A percentile compares a stretch with the other conserved stretches of the same genome.
These are phyloP conservation scores for Gallinago nigripennis DNA, from an alignment of 2,797 vertebrate genomes.

Conservation along the genomic window DNA sequence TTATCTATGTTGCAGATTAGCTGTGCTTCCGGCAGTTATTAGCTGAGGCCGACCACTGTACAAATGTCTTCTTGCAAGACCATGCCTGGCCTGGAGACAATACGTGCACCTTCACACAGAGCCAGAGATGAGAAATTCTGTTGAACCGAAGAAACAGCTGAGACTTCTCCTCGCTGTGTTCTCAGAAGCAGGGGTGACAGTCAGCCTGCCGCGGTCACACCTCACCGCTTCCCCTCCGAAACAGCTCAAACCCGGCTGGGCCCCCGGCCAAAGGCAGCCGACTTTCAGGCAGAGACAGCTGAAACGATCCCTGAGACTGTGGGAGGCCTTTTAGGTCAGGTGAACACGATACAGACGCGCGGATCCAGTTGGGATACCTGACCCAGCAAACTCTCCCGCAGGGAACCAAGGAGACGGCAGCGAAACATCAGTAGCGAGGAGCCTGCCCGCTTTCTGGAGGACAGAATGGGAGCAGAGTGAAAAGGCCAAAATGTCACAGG, in stretches of 20 bases:
- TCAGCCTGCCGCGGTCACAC: not conserved
- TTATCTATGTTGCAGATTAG: not conserved
- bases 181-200: not conserved
- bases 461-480: not conserved
- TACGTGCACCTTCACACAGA: not conserved
- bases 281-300: not conserved
- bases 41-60: not conserved
- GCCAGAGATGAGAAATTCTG: not conserved
- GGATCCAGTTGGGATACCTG: not conserved
- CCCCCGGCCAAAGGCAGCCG: not conserved
- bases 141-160: not conserved
- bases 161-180: not conserved
- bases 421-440: not conserved
- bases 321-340: slow-evolving; percentile 33
- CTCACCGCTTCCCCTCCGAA: not conserved
- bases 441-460: not conserved
- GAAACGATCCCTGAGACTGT: slow-evolving; percentile 10
- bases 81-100: not conserved
- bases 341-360: not conserved
- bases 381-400: not conserved
- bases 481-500: slow-evolving; percentile 21
- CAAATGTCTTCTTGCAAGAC: not conserved
- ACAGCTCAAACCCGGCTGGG: not conserved
- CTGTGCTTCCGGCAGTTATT: not conserved
- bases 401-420: not conserved